Conservation (phyloP, 2,888 invertebrate genomes). For the Drymonia ruficornis region DNA sequence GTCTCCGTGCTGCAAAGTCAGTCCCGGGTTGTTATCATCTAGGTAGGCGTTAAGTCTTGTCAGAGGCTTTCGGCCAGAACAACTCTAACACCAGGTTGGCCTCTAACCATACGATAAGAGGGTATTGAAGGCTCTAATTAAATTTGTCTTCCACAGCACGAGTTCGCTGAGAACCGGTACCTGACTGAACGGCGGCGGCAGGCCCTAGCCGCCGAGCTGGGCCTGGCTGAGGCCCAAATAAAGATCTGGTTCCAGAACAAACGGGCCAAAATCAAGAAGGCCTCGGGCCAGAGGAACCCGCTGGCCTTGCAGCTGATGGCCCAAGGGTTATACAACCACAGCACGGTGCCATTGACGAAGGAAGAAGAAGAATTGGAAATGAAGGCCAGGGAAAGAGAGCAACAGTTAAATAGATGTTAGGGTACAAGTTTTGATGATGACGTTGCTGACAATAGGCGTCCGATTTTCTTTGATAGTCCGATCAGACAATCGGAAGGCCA, state of each 20-base stretch:
- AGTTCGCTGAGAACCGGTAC: slow-evolving; percentile 96
- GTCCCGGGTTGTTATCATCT: too few species aligned
- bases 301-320: slow-evolving; percentile 96
- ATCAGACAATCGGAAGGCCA: too few species aligned
- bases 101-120: too few species aligned
- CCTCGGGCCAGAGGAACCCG: slow-evolving; percentile 93
- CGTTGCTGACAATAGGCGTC: too few species aligned
- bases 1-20: too few species aligned
- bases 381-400: slow-evolving; percentile 73
- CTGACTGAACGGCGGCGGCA: slow-evolving; percentile 96
- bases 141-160: slow-evolving; percentile 82
- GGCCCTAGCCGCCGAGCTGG: slow-evolving; percentile 94
- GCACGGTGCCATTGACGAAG: slow-evolving; percentile 86
- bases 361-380: slow-evolving; percentile 89
- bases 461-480: too few species aligned
- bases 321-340: slow-evolving; percentile 96
- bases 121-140: neutral
- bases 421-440: too few species aligned
- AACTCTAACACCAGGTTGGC: too few species aligned
- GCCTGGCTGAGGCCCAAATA: slow-evolving; percentile 98
- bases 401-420: slow-evolving; percentile 64
- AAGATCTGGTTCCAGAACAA: slow-evolving; percentile 99
- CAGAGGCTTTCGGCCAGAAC: too few species aligned
- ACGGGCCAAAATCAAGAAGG: slow-evolving; percentile 97
- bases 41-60: too few species aligned